Evolutionary conservation across 1,140 invertebrate species (phyloP).

Genomic region (Batillaria attramentaria): DNA sequence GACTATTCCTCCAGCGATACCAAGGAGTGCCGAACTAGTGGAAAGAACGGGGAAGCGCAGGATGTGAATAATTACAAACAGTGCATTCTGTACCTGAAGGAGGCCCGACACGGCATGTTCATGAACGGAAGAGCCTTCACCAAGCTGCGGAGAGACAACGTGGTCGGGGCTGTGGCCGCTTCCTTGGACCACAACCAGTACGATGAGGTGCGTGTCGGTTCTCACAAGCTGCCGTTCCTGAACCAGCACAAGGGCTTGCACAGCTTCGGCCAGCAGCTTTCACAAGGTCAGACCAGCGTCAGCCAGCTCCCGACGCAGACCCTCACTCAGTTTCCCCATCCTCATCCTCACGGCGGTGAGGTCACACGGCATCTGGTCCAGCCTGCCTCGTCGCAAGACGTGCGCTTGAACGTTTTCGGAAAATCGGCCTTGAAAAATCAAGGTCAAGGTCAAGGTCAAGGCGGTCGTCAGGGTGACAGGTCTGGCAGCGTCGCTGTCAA

Average conservation of each 20-base stretch:
- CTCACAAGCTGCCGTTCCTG: slow-evolving; percentile 8
- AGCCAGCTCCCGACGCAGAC: not conserved
- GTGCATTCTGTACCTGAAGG: slow-evolving; percentile 27
- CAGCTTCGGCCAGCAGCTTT: not conserved
- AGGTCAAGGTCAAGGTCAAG: not conserved
- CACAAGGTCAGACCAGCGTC: not conserved
- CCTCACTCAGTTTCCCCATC: not conserved
- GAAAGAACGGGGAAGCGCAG: not conserved
- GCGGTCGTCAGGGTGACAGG: not conserved
- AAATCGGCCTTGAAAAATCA: not conserved
- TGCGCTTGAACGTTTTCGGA: not conserved
- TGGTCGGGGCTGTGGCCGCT: not conserved
- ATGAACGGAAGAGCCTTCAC: not conserved
- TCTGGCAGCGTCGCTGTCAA: no score
- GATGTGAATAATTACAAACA: slow-evolving; percentile 6
- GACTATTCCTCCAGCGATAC: no score
- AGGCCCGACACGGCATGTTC: not conserved
- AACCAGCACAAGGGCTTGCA: not conserved
- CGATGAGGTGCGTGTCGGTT: no score
- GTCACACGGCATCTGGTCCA: not conserved
- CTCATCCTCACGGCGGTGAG: not conserved
- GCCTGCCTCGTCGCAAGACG: not conserved
- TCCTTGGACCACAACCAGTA: not conserved
- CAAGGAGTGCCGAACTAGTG: no score
- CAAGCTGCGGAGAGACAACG: not conserved